Evolutionary conservation across 2,113 vertebrate species (phyloP).

Genomic region (Riparia riparia): DNA sequence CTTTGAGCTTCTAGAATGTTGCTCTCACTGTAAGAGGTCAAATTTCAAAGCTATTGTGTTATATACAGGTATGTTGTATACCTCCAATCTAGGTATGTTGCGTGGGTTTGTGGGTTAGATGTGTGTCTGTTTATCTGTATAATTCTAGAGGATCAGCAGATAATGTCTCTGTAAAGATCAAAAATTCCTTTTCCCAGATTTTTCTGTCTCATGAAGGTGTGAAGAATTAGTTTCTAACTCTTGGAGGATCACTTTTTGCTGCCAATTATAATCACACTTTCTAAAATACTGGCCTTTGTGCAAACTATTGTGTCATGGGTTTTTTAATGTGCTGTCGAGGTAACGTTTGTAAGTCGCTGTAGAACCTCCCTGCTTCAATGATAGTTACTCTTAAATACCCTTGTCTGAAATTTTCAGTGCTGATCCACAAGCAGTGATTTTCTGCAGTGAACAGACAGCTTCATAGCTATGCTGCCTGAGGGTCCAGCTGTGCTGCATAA

Average conservation of each 20-base stretch:
- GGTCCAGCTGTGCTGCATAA: background rate
- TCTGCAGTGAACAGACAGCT: background rate
- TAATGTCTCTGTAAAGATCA: background rate
- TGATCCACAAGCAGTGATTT: background rate
- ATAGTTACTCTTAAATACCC: background rate
- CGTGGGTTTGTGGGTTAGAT: background rate
- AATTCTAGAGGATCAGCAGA: background rate
- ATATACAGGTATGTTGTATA: background rate
- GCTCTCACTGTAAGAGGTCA: background rate
- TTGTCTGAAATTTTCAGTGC: background rate
- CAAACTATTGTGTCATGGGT: background rate
- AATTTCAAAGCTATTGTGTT: background rate
- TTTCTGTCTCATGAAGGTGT: background rate
- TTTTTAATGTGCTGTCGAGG: background rate
- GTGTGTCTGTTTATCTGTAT: background rate
- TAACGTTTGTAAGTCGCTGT: background rate
- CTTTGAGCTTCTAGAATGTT: background rate
- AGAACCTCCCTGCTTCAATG: background rate
- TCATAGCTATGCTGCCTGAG: background rate
- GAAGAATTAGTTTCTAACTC: background rate
- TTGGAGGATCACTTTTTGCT: background rate
- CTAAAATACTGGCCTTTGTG: background rate
- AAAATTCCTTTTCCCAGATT: background rate
- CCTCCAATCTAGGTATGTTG: background rate
- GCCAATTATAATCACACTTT: background rate